Conservation (phyloP, 2,113 vertebrate genomes). For the Lampris megalopsis region DNA sequence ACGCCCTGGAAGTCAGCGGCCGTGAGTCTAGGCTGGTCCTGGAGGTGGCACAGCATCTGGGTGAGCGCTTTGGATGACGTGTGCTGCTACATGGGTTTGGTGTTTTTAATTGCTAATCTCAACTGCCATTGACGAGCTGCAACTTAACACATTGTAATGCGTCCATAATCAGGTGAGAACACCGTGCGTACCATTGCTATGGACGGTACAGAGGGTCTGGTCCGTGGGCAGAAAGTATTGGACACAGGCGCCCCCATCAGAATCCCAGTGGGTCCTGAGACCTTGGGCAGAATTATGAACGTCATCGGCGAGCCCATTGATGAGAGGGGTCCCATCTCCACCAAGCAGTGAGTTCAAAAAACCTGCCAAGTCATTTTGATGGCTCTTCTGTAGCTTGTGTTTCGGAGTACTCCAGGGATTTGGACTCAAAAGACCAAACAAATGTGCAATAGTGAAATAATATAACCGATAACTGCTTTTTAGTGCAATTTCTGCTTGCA, state of each 20-base stretch:
- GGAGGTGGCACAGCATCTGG: slow-evolving; percentile 97
- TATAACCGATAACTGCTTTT: no score
- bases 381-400: no score
- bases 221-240: slow-evolving; percentile 95
- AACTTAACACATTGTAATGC: no score
- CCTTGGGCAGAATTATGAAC: slow-evolving; percentile 98
- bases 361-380: no score
- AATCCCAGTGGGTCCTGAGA: slow-evolving; percentile 97
- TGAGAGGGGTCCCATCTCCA: slow-evolving; percentile 94
- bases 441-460: no score
- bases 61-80: slow-evolving; percentile 73
- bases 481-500: no score
- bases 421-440: no score
- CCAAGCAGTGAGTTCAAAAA: slow-evolving; percentile 89
- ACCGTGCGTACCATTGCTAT: slow-evolving; percentile 98
- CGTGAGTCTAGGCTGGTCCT: slow-evolving; percentile 92
- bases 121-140: no score
- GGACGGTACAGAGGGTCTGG: slow-evolving; percentile 97
- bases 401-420: no score
- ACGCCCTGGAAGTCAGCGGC: slow-evolving; percentile 93
- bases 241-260: slow-evolving; percentile 96
- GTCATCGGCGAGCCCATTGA: slow-evolving; percentile 98
- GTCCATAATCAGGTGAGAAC: slow-evolving; percentile 87
- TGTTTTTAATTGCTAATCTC: background rate
- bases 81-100: background rate